Conservation (phyloP, 1,140 invertebrate genomes). For the Cotesia glomerata region DNA sequence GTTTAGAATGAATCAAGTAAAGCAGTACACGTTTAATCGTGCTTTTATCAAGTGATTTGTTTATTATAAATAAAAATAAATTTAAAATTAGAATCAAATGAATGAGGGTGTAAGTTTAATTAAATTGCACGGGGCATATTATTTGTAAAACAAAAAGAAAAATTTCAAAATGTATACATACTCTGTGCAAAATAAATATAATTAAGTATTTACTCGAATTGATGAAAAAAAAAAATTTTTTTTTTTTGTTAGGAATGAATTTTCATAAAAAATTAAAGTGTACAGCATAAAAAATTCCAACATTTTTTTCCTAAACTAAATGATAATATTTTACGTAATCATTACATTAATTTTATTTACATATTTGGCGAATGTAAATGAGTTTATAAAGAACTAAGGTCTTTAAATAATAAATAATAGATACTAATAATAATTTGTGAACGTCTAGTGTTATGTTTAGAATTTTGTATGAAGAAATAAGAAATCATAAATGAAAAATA, state of each 20-base stretch:
- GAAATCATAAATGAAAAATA: conserved; percentile 30
- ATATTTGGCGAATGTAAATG: background rate
- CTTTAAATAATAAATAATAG: conserved; percentile 14
- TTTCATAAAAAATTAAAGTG: background rate
- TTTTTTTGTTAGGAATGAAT: background rate
- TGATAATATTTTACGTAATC: no score
- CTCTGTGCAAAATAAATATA: background rate
- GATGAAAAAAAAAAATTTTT: background rate
- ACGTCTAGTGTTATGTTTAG: conserved; percentile 33
- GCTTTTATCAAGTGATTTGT: background rate
- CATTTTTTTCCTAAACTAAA: no score
- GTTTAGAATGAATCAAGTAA: background rate
- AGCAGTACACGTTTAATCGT: background rate
- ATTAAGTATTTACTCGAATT: background rate
- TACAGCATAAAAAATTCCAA: background rate
- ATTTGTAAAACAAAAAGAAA: background rate
- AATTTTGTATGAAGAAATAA: conserved; percentile 43
- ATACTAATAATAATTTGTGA: conserved; percentile 3
- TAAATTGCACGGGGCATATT: no score
- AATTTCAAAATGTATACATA: conserved; percentile 10
- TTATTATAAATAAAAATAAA: background rate
- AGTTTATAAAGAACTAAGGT: background rate
- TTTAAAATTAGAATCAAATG: background rate
- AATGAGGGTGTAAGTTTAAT: background rate
- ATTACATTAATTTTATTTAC: no score